Evolutionary conservation across 2,113 vertebrate genomes (phyloP).

Genomic region (Polypterus senegalus): DNA sequence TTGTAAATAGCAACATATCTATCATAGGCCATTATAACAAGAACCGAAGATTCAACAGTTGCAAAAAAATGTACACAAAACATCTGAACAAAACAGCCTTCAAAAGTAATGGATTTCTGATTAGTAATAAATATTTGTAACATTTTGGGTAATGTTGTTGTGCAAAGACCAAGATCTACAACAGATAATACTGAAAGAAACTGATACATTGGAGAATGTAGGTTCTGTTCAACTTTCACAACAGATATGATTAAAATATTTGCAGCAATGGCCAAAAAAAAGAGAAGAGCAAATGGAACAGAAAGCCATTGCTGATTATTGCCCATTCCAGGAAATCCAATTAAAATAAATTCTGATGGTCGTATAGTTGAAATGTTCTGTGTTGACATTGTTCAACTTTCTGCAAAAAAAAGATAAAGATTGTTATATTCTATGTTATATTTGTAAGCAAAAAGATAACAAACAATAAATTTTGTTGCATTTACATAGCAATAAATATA

Average conservation of each 20-base stretch:
- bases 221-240: not conserved
- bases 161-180: conserved; percentile 1
- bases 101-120: conserved; percentile 25
- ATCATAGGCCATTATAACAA: conserved; percentile 47
- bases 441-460: too few species aligned
- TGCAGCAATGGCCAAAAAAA: not conserved
- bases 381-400: not conserved
- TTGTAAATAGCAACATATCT: conserved; percentile 38
- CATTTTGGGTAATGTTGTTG: not conserved
- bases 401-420: not conserved
- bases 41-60: conserved; percentile 39
- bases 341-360: not conserved
- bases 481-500: too few species aligned
- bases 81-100: conserved; percentile 39
- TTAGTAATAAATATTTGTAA: conserved; percentile 30
- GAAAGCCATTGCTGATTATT: not conserved
- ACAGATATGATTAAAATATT: not conserved
- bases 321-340: not conserved
- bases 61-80: conserved; percentile 46
- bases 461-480: too few species aligned
- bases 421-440: too few species aligned
- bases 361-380: not conserved
- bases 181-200: not conserved
- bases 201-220: not conserved
- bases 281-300: not conserved